Base-by-base conservation (phyloP, 2,888 invertebrate species). In the Caenorhabditis drosophilae region DNA sequence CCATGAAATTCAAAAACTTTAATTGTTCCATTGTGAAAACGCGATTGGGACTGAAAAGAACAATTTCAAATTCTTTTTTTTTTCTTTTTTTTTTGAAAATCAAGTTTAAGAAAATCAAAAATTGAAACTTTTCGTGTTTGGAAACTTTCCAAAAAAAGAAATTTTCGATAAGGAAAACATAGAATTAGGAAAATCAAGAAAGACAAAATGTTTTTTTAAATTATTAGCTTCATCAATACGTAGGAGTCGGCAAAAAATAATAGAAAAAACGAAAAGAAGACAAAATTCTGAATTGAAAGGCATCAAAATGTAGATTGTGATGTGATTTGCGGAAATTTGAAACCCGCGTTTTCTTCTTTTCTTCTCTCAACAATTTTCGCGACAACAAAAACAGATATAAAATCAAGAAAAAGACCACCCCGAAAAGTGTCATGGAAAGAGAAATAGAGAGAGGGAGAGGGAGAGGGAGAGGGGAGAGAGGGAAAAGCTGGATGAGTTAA, bases 281-380 rank as follows among this genome's bases (percentile, higher is more conserved):
- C 12, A 31, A 6, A 12, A 31, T 9, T 6, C 31, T 6, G 7
- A 31, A 31, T 6, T 31, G 7, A 12, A 31, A 31, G 31, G 7
- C 6, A 9, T 22, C 15, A n/a, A 45, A 27, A 45, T 45, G 44
- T 18, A 45, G 44, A 45, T 45, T 45, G 44, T 45, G 44, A 45
- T 45, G 44, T 45, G 44, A 45, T 45, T 45, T 27, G 44, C 23
- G 44, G 44, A 45, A 45, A 45, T 45, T 45, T 23, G 44, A 45
- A 45, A 45, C 44, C 25, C 44, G 26, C 22, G 18, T 27, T 20
- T 15, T 6, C 20, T 20, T 40, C 22, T 20, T 7, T 40, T 40
- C 22, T 40, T 40, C 22, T 40, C 25, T 25, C 20, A 12, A 31
- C n/a, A n/a, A n/a, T n/a, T n/a, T n/a, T n/a, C n/a, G n/a, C n/a